Conservation (phyloP, 2,888 invertebrate genomes). For the Laspeyria flexula region DNA sequence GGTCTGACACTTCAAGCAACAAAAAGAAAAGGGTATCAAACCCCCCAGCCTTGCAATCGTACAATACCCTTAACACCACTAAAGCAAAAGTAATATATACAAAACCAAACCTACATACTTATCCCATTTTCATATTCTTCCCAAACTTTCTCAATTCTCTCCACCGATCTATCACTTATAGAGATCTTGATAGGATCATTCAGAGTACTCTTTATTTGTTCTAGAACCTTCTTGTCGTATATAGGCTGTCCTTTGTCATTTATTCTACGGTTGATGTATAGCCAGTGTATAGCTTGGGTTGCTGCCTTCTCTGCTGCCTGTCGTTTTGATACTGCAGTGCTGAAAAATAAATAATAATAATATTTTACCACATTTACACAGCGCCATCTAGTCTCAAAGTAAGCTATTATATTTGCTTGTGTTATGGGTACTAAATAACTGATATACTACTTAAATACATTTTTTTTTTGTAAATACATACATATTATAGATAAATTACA, state of each 20-base stretch:
- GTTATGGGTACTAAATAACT: too few relatives aligned
- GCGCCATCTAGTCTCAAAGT: too few relatives aligned
- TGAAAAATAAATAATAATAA: slow-evolving; percentile 42
- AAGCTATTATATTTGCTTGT: too few relatives aligned
- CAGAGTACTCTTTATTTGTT: slow-evolving; percentile 58
- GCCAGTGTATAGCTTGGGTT: slow-evolving; percentile 82
- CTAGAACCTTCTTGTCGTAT: slow-evolving; percentile 68
- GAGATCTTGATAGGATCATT: slow-evolving; percentile 60
- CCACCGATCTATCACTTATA: slow-evolving; percentile 64
- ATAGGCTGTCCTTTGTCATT: slow-evolving; percentile 79
- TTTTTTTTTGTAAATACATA: too few relatives aligned
- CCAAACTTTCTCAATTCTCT: slow-evolving; percentile 74
- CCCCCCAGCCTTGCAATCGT: too few relatives aligned
- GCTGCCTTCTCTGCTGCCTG: slow-evolving; percentile 85
- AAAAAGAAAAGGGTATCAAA: too few relatives aligned
- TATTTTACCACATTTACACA: too few relatives aligned
- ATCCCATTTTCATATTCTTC: slow-evolving; percentile 73
- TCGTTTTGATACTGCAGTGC: slow-evolving; percentile 80
- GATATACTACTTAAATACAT: too few relatives aligned
- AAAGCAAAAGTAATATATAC: too few relatives aligned
- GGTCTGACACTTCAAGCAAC: too few relatives aligned
- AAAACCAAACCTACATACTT: slow-evolving; percentile 63
- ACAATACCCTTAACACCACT: too few relatives aligned
- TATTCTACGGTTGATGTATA: slow-evolving; percentile 78
- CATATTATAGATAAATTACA: too few relatives aligned